phyloP scores from a whole-genome alignment of 2,797 vertebrate genomes.

The Sebastes taczanowskii region DNA sequence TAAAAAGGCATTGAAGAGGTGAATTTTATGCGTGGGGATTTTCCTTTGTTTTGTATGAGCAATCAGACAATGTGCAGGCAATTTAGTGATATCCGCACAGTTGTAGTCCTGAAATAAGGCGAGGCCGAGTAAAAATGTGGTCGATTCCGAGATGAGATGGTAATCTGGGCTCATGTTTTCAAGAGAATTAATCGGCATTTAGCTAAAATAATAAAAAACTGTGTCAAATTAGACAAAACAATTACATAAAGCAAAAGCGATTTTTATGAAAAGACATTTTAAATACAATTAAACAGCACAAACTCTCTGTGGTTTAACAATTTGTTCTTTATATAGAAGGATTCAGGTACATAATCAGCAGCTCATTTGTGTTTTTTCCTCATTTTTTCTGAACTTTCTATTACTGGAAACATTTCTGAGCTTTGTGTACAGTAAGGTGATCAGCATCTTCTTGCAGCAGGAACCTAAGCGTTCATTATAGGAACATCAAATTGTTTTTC shows the following conservation, averaged over 20 bases:
- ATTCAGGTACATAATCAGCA: neutral
- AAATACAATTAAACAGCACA: neutral
- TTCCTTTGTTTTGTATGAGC: neutral
- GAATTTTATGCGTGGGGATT: neutral
- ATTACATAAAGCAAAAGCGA: neutral
- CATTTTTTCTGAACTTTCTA: neutral
- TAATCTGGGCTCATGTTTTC: neutral
- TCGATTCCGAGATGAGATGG: no score
- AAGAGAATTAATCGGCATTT: neutral
- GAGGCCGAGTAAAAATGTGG: neutral
- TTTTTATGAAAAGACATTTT: neutral
- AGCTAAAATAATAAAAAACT: neutral
- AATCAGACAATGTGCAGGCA: neutral
- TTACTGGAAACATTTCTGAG: neutral
- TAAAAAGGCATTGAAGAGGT: neutral
- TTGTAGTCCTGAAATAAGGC: neutral
- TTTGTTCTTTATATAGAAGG: neutral
- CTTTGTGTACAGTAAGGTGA: neutral
- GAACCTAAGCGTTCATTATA: neutral
- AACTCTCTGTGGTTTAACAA: fast-evolving
- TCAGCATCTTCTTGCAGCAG: neutral
- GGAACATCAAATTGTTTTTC: neutral
- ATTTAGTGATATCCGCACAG: neutral
- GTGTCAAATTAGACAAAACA: neutral
- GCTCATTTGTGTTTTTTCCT: no score